Conservation (phyloP, 2,113 vertebrate species). For the Pangasianodon hypophthalmus region DNA sequence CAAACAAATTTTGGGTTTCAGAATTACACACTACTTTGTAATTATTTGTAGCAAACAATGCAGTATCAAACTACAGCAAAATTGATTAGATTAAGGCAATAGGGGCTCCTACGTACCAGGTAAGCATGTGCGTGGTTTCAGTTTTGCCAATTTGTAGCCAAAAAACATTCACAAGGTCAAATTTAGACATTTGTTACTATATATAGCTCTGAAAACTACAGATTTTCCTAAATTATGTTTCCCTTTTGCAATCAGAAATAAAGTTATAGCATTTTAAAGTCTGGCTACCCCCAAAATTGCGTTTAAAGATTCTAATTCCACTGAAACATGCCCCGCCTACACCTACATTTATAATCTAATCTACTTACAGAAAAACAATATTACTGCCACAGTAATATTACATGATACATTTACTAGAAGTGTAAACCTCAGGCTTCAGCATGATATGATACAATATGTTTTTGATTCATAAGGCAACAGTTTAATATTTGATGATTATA, state of each 20-base stretch:
- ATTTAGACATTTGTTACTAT: background rate
- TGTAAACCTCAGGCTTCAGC: background rate
- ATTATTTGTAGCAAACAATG: background rate
- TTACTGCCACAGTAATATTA: background rate
- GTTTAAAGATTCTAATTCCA: background rate
- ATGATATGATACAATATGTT: background rate
- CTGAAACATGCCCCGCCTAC: background rate
- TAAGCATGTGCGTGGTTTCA: background rate
- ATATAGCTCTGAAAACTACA: no score
- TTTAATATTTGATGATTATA: background rate
- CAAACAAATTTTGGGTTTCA: background rate
- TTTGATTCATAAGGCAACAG: background rate
- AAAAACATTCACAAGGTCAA: no score
- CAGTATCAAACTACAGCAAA: background rate
- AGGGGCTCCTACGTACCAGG: background rate
- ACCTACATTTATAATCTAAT: background rate
- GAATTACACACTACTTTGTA: background rate
- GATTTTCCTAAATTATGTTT: background rate
- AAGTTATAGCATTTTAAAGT: no score
- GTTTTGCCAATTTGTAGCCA: background rate
- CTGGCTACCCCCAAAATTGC: background rate
- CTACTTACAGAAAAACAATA: background rate
- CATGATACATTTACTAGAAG: background rate
- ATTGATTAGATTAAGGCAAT: background rate
- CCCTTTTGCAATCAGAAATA: background rate